Conservation (phyloP, 23 tunicate genomes). For the Phallusia fumigata region DNA sequence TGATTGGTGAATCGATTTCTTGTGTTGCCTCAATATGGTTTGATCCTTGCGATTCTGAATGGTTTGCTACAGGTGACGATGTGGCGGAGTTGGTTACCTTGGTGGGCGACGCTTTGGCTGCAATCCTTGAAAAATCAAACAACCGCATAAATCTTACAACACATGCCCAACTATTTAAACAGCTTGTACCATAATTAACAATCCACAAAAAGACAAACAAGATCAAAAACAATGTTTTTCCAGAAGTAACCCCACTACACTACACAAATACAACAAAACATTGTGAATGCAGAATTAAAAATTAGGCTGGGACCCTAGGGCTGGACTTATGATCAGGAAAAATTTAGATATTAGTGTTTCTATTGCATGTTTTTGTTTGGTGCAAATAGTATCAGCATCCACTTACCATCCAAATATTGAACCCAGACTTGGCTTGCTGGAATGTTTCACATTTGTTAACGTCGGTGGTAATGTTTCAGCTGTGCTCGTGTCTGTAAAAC, state of each 20-base stretch:
- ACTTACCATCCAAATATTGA: slow-evolving; percentile 7
- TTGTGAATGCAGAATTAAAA: no score
- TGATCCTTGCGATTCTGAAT: neutral
- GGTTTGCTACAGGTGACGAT: neutral
- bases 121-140: neutral
- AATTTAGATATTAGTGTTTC: no score
- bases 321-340: no score
- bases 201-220: no score
- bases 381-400: neutral
- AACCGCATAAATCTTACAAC: no score
- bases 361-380: no score
- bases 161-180: no score
- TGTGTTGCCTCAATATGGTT: neutral
- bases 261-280: no score
- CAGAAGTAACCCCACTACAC: no score
- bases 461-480: neutral
- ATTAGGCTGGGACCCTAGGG: no score
- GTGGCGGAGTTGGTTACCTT: neutral
- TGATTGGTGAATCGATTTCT: neutral
- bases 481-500: neutral
- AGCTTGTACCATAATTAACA: no score
- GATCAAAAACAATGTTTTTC: no score
- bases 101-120: neutral
- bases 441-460: neutral
- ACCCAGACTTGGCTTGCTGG: slow-evolving; percentile 1